These are phyloP conservation scores for Ischnus inquisitorius DNA, from an alignment of 2,888 invertebrate genomes.

Conservation along the genomic window DNA sequence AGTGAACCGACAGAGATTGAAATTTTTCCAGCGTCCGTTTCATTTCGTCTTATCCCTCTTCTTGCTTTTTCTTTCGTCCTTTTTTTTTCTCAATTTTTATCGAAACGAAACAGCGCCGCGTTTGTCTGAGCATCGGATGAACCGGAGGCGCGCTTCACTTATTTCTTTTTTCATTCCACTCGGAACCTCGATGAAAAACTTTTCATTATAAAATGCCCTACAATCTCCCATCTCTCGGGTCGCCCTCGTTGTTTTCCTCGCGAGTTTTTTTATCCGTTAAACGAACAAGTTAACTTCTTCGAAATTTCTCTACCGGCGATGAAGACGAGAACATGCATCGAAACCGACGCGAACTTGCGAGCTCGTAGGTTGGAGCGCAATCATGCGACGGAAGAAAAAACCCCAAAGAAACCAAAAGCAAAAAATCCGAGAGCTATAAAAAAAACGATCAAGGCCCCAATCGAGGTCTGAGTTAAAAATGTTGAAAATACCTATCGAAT, in stretches of 20 bases:
- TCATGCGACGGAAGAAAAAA: neutral
- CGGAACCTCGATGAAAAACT: conserved; percentile 20
- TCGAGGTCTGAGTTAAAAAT: too few relatives aligned
- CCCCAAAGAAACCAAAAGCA: neutral
- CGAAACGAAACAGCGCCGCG: neutral
- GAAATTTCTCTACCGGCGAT: neutral
- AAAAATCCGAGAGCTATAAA: neutral
- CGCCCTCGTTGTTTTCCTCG: neutral
- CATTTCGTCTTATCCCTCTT: neutral
- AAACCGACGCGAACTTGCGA: too few relatives aligned
- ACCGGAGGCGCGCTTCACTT: too few relatives aligned
- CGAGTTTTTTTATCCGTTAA: neutral
- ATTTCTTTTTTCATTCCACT: neutral
- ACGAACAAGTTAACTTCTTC: neutral
- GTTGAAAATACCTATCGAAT: too few relatives aligned
- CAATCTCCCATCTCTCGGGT: neutral
- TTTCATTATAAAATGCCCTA: conserved; percentile 10
- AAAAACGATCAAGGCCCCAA: too few relatives aligned
- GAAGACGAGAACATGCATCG: neutral
- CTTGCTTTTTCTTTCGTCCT: neutral
- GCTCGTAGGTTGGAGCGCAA: neutral
- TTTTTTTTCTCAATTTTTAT: conserved; percentile 6
- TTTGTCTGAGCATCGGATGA: neutral
- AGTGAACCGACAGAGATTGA: neutral
- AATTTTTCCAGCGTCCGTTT: neutral